phyloP scores from a whole-genome alignment of 2,888 invertebrate species.

The Epinotia ramella region DNA sequence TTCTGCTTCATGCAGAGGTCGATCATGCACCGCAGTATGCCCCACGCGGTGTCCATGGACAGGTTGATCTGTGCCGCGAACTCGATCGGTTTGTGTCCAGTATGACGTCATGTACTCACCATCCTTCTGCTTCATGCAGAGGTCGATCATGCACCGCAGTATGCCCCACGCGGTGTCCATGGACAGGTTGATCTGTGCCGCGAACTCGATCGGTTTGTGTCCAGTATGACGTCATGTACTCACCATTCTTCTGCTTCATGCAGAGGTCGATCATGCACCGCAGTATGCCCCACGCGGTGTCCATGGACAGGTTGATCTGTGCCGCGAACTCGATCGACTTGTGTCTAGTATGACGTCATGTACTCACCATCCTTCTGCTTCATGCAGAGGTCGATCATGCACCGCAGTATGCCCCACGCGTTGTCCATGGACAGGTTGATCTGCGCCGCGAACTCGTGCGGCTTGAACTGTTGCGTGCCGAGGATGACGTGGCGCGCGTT shows the following conservation, averaged over 20 bases:
- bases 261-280: constrained; percentile 98
- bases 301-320: constrained; percentile 99
- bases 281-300: constrained; percentile 99
- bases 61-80: constrained; percentile 99
- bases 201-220: constrained; percentile 97
- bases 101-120: constrained; percentile 82
- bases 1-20: constrained; percentile 99
- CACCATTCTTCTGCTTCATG: constrained; percentile 98
- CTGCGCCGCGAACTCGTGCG: constrained; percentile 99
- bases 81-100: constrained; percentile 92
- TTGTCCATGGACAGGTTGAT: constrained; percentile 99
- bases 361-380: constrained; percentile 95
- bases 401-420: constrained; percentile 99
- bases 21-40: constrained; percentile 97
- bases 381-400: constrained; percentile 98
- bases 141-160: constrained; percentile 97
- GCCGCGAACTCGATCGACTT: constrained; percentile 99
- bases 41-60: constrained; percentile 99
- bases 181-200: constrained; percentile 98
- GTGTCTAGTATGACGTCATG: constrained; percentile 46
- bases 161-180: constrained; percentile 99
- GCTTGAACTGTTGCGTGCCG: constrained; percentile 99
- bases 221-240: constrained; percentile 54
- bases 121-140: constrained; percentile 98
- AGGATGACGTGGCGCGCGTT: constrained; percentile 98